These are phyloP conservation scores for Sipunculus nudus DNA, from an alignment of 2,888 invertebrate genomes.

Conservation along the genomic window DNA sequence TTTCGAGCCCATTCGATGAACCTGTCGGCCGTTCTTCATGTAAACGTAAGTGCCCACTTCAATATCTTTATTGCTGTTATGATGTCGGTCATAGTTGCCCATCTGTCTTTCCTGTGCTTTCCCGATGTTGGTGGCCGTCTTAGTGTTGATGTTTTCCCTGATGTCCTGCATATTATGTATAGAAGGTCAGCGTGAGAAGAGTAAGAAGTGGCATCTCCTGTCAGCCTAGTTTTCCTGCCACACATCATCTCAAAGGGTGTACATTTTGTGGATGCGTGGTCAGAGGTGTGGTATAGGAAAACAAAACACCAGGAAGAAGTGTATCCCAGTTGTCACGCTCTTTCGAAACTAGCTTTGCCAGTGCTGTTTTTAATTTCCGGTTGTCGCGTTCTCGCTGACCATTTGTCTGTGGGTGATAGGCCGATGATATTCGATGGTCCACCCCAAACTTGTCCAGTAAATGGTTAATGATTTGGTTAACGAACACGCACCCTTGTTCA, in stretches of 20 bases:
- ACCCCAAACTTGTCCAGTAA: neutral
- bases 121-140: too few species aligned
- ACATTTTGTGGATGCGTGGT: constrained; percentile 9
- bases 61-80: too few species aligned
- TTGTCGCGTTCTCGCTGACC: constrained; percentile 59
- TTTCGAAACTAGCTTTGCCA: neutral
- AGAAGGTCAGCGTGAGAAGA: too few species aligned
- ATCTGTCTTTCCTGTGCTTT: too few species aligned
- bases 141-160: too few species aligned
- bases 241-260: constrained; percentile 11
- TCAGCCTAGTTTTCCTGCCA: neutral
- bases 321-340: constrained; percentile 7
- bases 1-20: too few species aligned
- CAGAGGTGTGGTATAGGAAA: constrained; percentile 3
- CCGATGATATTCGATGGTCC: constrained; percentile 28
- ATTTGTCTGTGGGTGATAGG: constrained; percentile 27
- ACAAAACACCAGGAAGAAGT: constrained; percentile 1
- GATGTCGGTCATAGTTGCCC: too few species aligned
- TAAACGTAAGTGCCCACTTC: too few species aligned
- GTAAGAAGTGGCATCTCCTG: too few species aligned
- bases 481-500: constrained; percentile 1
- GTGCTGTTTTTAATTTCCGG: neutral
- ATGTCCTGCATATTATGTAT: too few species aligned
- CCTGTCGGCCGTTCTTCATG: too few species aligned
- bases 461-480: neutral